Evolutionary conservation across 2,888 invertebrate species (phyloP).

Genomic region (Dysmachus trigonus): DNA sequence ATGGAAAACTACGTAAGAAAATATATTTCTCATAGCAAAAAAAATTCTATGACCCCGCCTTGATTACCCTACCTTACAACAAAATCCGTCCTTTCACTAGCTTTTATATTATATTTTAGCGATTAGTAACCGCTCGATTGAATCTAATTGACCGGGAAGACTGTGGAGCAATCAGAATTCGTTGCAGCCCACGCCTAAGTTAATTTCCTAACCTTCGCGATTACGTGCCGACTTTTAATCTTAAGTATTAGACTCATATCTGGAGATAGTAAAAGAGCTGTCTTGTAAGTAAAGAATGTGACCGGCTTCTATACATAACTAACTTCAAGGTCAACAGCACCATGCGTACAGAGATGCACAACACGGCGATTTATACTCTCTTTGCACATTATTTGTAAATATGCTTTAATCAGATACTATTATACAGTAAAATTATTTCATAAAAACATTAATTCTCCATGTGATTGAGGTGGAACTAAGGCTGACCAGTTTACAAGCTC

Average conservation of each 20-base stretch:
- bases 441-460: not conserved
- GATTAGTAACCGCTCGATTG: not conserved
- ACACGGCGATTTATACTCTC: not conserved
- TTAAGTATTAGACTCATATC: not conserved
- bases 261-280: not conserved
- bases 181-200: not conserved
- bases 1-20: not conserved
- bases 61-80: not conserved
- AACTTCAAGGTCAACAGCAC: not conserved
- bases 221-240: not conserved
- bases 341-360: not conserved
- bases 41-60: not conserved
- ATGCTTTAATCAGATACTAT: not conserved
- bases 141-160: constrained; percentile 4
- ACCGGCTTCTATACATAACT: not conserved
- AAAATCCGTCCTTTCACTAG: not conserved
- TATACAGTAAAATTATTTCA: not conserved
- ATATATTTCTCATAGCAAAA: not conserved
- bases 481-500: not conserved
- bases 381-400: not conserved
- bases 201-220: not conserved
- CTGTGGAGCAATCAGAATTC: not conserved
- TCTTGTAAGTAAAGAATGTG: not conserved
- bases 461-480: not conserved
- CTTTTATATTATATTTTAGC: not conserved